These are phyloP conservation scores for Gnathonemus echidnorhynchus DNA, from an alignment of 2,113 vertebrate genomes.

Conservation along the genomic window DNA sequence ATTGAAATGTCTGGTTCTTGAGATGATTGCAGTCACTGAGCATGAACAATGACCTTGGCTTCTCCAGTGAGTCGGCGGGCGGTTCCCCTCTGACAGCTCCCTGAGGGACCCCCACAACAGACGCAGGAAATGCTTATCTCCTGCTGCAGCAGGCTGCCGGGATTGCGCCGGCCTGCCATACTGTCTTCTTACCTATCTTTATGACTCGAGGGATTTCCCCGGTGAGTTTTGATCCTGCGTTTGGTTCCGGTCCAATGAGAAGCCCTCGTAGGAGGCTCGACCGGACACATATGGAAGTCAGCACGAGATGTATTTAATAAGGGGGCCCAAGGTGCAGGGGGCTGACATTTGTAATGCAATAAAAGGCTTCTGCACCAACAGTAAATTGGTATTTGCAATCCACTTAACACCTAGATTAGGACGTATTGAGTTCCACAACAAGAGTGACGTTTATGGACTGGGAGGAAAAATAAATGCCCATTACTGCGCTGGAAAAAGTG, in stretches of 20 bases:
- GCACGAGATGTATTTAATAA: slow-evolving; percentile 10
- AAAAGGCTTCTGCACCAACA: neutral
- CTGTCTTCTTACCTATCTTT: neutral
- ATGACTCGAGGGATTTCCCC: neutral
- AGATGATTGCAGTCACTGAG: neutral
- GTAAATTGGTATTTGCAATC: slow-evolving; percentile 22
- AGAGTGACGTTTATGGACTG: slow-evolving; percentile 14
- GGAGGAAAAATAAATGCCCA: slow-evolving; percentile 16
- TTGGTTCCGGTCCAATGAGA: neutral
- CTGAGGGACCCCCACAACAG: neutral
- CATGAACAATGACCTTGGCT: neutral
- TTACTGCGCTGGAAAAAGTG: neutral
- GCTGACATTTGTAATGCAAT: slow-evolving; percentile 24
- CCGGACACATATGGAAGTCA: neutral
- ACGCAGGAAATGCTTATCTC: neutral
- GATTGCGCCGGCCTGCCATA: too few relatives aligned
- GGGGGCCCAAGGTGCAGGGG: neutral
- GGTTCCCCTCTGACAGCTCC: neutral
- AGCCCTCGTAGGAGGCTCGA: neutral
- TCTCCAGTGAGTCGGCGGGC: neutral
- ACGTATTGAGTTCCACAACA: slow-evolving; percentile 20
- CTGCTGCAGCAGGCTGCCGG: neutral
- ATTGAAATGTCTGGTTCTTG: neutral
- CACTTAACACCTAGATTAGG: slow-evolving; percentile 26
- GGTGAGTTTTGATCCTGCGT: neutral